Conservation (phyloP, 2,113 vertebrate genomes). For the Cynopterus brachyotis region DNA sequence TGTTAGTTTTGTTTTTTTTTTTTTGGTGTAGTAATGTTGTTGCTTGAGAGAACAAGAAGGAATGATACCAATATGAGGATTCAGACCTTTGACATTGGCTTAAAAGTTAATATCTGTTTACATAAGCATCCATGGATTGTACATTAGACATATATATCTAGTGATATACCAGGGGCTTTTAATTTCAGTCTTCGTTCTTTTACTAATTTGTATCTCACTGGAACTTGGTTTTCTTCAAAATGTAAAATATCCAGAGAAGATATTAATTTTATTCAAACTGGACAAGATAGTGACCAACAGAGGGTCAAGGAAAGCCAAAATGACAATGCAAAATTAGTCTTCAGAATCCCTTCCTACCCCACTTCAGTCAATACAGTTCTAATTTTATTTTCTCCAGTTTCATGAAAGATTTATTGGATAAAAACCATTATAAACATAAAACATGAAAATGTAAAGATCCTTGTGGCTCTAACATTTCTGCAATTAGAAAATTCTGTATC, state of each 20-base stretch:
- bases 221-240: neutral
- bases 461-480: neutral
- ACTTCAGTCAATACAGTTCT: neutral
- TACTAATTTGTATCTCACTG: neutral
- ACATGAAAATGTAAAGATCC: neutral
- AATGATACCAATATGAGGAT: neutral
- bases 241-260: neutral
- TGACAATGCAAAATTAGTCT: neutral
- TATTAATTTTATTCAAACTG: neutral
- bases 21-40: neutral
- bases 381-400: neutral
- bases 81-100: neutral
- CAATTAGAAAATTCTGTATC: neutral
- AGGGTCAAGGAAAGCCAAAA: neutral
- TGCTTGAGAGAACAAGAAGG: neutral
- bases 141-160: neutral
- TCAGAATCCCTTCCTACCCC: accelerated
- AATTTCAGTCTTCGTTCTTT: neutral
- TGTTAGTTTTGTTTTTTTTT: neutral
- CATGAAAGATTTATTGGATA: neutral
- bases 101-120: neutral
- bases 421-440: neutral
- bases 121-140: neutral
- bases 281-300: neutral
- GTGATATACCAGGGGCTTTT: neutral